Evolutionary conservation across 2,888 invertebrate genomes (phyloP), one percentile per base, ranked within the genome.

Genomic region (Bellardia pandia): DNA sequence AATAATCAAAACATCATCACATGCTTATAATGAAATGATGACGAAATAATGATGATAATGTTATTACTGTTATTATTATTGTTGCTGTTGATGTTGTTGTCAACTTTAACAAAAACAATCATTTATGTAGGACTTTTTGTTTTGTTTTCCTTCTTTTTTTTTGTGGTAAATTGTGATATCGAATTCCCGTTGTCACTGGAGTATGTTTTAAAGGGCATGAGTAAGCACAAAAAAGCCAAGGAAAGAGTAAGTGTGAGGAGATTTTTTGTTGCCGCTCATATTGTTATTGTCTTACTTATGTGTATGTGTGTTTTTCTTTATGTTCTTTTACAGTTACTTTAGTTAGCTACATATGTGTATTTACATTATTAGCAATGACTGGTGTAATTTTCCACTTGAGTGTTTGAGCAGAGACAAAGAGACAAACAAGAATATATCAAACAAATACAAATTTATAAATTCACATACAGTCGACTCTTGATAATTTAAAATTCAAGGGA

Each of bases 361-460:
- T 72, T 37, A 80, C 80, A 80, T 80, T 80, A 80, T 58, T 80
- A 80, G 45, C 72, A 72, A 72, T 80, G 72, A 80, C 72, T 80
- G 64, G 53, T 48, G 45, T 80, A 80, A 80, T 80, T 80, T 80
- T 80, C 72, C 72, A 72, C 80, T 72, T 80, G 80, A 80, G 64
- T 56, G 72, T 80, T 56, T 23, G 45, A 66, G 66, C 14, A 66
- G 7, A 66, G 45, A 66, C 23, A 66, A 23, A 66, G 11, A 42
- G 16, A 23, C 8, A 8, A n/a, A 62, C 37, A 62, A 33, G 8
- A 62, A 40, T 37, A 51, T 23, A 68, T 79, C 72, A 66, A 16
- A 4, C 53, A 80, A 72, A 56, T 33, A 62, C 79, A 80, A 33
- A 56, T 64, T 53, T 45, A 58, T 60, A n/a, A 53, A 30, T 6